Evolutionary conservation across 2,888 invertebrate species (phyloP).

Genomic region (Brachylomia viminalis): DNA sequence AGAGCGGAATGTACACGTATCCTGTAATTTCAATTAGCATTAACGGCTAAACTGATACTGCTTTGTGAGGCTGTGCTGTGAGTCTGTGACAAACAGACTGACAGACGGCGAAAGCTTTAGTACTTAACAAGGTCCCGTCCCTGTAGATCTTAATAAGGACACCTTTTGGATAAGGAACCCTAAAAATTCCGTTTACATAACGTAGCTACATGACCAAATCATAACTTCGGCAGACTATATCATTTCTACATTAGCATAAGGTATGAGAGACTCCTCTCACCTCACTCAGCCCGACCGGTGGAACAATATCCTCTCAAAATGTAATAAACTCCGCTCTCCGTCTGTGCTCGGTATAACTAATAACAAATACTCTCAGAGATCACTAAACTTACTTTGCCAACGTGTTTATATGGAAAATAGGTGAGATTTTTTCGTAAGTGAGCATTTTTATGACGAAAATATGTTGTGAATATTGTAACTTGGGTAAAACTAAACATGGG

Average conservation of each 20-base stretch:
- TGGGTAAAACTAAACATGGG: no score
- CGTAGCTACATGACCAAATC: constrained; percentile 6
- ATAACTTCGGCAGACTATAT: background rate
- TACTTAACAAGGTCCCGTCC: no score
- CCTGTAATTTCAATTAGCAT: no score
- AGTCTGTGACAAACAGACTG: no score
- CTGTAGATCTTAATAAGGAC: no score
- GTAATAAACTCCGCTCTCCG: constrained; percentile 22
- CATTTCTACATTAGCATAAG: constrained; percentile 27
- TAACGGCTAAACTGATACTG: no score
- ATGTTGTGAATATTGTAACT: background rate
- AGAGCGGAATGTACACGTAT: no score
- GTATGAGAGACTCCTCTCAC: background rate
- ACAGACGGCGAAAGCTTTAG: no score
- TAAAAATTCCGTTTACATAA: background rate
- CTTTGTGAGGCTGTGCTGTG: no score
- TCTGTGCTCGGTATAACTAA: constrained; percentile 6
- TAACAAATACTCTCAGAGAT: constrained; percentile 28
- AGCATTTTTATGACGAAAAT: constrained; percentile 8
- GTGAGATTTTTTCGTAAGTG: constrained; percentile 5
- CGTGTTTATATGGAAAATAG: constrained; percentile 27
- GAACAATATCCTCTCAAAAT: constrained; percentile 35
- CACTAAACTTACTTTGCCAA: background rate
- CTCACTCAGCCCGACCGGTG: background rate
- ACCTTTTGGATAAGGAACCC: background rate